Conservation (phyloP, 23 tunicate genomes). For the Corella eumyota region DNA sequence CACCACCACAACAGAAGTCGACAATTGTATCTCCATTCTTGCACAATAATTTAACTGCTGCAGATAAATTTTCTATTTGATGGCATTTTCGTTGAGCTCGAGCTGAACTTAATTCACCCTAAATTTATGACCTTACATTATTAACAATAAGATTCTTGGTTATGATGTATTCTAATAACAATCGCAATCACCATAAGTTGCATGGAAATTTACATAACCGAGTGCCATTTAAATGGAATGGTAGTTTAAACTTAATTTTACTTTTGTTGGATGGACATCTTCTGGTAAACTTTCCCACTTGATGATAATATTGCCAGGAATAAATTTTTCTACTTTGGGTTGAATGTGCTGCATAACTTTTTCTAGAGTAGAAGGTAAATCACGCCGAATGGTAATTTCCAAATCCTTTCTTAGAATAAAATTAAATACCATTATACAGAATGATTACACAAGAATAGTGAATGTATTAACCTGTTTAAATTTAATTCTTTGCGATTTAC, state of each 20-base stretch:
- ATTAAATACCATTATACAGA: neutral
- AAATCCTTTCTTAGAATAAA: conserved; percentile 10
- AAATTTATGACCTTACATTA: no score
- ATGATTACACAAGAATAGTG: no score
- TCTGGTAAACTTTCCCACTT: conserved; percentile 44
- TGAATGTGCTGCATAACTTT: conserved; percentile 5
- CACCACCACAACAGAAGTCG: conserved; percentile 99
- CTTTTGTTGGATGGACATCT: conserved; percentile 60
- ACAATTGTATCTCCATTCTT: conserved; percentile 65
- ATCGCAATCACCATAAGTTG: no score
- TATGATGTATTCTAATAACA: no score
- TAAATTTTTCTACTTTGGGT: conserved; percentile 15
- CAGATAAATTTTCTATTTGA: conserved; percentile 77
- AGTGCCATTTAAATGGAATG: no score
- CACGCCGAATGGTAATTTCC: conserved; percentile 59
- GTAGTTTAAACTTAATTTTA: no score
- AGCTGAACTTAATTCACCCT: conserved; percentile 72
- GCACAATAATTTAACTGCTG: conserved; percentile 27
- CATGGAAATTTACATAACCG: no score
- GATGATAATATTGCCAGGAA: conserved; percentile 13
- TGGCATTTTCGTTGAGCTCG: conserved; percentile 81
- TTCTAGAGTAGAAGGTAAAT: conserved; percentile 37
- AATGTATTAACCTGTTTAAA: no score
- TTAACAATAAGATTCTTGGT: no score
- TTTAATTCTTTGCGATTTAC: no score